Percentiles rank a stretch among this genome's conserved stretches.
Conservation (phyloP, 2,888 invertebrate species). For the Volucella zonaria region DNA sequence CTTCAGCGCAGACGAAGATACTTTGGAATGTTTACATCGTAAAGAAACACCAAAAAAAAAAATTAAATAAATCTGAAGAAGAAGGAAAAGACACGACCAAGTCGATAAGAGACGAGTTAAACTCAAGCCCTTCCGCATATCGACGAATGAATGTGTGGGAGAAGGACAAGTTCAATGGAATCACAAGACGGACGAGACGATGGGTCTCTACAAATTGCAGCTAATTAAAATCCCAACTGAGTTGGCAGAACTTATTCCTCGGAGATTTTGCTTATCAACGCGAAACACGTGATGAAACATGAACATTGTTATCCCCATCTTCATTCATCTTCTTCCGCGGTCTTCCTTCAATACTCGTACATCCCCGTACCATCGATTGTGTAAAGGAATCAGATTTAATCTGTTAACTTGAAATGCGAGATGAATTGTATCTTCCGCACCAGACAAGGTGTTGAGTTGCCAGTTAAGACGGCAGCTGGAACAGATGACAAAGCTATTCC, state of each 20-base stretch:
- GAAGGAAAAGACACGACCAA: neutral
- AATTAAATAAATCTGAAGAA: neutral
- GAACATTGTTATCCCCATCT: conserved; percentile 16
- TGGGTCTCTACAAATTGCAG: conserved; percentile 49
- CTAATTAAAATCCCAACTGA: conserved; percentile 53
- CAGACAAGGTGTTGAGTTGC: conserved; percentile 40
- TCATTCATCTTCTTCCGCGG: conserved; percentile 14
- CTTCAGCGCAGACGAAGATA: conserved; percentile 27
- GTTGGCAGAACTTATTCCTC: conserved; percentile 21
- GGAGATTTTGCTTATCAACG: conserved; percentile 36
- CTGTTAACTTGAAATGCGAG: conserved; percentile 43
- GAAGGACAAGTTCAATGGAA: neutral
- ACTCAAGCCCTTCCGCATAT: conserved; percentile 34
- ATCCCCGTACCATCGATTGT: neutral
- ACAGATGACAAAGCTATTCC: conserved; percentile 43
- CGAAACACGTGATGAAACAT: conserved; percentile 56
- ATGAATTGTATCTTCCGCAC: conserved; percentile 46
- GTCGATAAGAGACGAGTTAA: conserved; percentile 27
- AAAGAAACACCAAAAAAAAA: conserved; percentile 20
- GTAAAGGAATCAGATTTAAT: conserved; percentile 49
- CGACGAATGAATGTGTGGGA: conserved; percentile 12
- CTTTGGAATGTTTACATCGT: conserved; percentile 56
- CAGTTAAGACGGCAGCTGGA: conserved; percentile 29
- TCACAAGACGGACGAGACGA: conserved; percentile 8
- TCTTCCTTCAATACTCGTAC: neutral